Conservation (phyloP, 2,797 vertebrate genomes). For the Gymnothorax reevesii region DNA sequence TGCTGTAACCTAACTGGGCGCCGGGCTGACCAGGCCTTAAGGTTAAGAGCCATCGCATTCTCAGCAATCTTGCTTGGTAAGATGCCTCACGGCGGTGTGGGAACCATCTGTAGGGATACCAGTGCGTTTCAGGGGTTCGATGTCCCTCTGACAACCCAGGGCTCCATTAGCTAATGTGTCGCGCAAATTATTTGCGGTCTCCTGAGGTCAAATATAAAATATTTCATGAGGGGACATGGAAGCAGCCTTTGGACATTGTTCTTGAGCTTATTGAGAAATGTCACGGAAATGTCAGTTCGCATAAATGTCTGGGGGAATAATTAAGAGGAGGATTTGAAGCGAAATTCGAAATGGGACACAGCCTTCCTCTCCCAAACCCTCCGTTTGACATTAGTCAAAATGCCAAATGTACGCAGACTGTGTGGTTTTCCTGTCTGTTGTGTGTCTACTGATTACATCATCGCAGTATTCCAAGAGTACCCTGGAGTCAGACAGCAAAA, state of each 20-base stretch:
- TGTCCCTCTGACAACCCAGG: neutral
- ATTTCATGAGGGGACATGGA: too few relatives aligned
- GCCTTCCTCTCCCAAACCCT: too few relatives aligned
- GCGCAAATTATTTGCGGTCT: neutral
- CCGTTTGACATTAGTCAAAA: neutral
- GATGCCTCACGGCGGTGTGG: neutral
- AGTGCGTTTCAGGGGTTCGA: neutral
- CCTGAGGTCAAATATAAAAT: too few relatives aligned
- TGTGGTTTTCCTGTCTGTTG: neutral
- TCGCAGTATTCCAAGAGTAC: neutral
- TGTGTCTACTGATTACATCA: neutral
- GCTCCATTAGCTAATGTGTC: neutral
- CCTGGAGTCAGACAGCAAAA: neutral
- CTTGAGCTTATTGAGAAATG: neutral
- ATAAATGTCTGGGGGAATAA: neutral
- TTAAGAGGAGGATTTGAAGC: neutral
- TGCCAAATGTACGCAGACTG: neutral
- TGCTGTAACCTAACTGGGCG: too few relatives aligned
- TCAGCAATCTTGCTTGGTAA: too few relatives aligned
- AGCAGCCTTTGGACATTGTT: neutral
- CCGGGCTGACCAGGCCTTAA: too few relatives aligned
- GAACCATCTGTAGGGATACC: neutral
- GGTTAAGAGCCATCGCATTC: too few relatives aligned
- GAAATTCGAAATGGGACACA: neutral
- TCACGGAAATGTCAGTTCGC: neutral